These are phyloP conservation scores for Crossaster papposus DNA, from an alignment of 53 echinoderm and acorn worm genomes.

Conservation along the genomic window DNA sequence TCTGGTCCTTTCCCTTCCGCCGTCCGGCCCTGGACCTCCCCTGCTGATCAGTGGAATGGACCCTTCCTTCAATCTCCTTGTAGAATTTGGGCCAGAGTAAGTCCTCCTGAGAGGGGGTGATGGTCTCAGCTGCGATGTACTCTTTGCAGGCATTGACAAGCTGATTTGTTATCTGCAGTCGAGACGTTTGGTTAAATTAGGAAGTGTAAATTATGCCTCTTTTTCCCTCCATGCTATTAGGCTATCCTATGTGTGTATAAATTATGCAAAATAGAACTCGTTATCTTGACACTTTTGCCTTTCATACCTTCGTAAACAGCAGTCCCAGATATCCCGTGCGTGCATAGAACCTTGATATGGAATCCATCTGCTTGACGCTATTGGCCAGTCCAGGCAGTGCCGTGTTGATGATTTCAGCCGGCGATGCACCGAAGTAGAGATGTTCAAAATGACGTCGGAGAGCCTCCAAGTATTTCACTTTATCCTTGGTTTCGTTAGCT, in stretches of 20 bases:
- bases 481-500: constrained; percentile 97
- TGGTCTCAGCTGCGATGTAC: constrained; percentile 83
- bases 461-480: constrained; percentile 92
- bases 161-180: constrained; percentile 89
- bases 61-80: constrained; percentile 79
- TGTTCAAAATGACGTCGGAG: constrained; percentile 91
- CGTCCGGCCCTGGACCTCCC: constrained; percentile 68
- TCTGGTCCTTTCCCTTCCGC: constrained; percentile 66
- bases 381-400: constrained; percentile 93
- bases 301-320: constrained; percentile 90
- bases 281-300: not conserved
- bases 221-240: too few relatives aligned
- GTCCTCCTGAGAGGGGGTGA: constrained; percentile 73
- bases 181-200: not conserved
- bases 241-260: too few relatives aligned
- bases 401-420: constrained; percentile 73
- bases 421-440: constrained; percentile 87
- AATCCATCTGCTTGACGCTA: constrained; percentile 99
- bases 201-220: not conserved
- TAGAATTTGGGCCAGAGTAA: constrained; percentile 92
- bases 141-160: constrained; percentile 97
- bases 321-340: constrained; percentile 87
- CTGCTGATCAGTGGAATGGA: constrained; percentile 73
- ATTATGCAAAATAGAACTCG: not conserved
- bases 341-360: constrained; percentile 93